phyloP scores from a whole-genome alignment of 2,888 invertebrate genomes.

The Teleogryllus oceanicus region DNA sequence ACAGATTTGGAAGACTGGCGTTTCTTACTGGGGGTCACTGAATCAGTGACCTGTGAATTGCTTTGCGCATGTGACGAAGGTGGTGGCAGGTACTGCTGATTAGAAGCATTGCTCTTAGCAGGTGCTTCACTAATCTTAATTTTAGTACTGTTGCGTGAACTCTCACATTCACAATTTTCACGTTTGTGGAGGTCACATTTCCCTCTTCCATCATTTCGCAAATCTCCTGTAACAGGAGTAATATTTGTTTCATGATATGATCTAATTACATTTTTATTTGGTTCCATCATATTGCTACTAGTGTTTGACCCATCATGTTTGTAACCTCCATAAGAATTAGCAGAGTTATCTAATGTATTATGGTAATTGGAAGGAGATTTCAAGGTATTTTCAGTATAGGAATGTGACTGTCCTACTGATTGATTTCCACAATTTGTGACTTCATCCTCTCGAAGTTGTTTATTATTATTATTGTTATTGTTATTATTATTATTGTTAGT shows the following conservation, averaged over 20 bases:
- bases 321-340: background rate
- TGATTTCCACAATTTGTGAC: background rate
- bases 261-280: background rate
- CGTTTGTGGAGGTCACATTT: background rate
- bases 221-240: background rate
- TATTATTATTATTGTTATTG: background rate
- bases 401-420: background rate
- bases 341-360: background rate
- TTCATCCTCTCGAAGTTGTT: background rate
- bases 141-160: constrained; percentile 26
- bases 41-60: background rate
- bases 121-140: constrained; percentile 35
- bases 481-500: background rate
- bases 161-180: constrained; percentile 26
- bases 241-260: background rate
- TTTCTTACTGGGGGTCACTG: background rate
- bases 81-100: constrained; percentile 5
- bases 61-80: background rate
- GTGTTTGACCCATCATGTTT: background rate
- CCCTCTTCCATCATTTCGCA: background rate
- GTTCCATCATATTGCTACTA: background rate
- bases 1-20: constrained; percentile 18
- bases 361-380: constrained; percentile 21
- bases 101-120: background rate
- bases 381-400: background rate